A percentile compares a stretch with the other conserved stretches of the same genome.
These are phyloP conservation scores for Melitaea cinxia DNA, from an alignment of 1,140 invertebrate genomes.

Conservation along the genomic window DNA sequence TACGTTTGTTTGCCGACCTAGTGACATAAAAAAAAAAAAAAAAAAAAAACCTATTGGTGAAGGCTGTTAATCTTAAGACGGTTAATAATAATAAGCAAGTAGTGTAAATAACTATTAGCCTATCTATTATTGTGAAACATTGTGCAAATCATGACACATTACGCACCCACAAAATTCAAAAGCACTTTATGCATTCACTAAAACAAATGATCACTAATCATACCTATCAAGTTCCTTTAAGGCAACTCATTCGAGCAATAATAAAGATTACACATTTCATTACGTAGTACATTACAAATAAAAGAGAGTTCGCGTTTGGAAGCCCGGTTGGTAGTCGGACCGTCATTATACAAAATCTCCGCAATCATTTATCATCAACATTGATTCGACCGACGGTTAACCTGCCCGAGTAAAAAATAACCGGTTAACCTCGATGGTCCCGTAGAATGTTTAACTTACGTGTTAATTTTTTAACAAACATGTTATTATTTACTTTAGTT, in stretches of 20 bases:
- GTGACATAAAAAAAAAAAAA: too few relatives aligned
- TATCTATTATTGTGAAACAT: too few relatives aligned
- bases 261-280: slow-evolving; percentile 59
- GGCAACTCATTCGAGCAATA: slow-evolving; percentile 10
- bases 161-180: not conserved
- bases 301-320: slow-evolving; percentile 50
- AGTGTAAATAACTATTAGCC: too few relatives aligned
- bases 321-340: slow-evolving; percentile 54
- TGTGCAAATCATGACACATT: not conserved
- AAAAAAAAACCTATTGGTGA: too few relatives aligned
- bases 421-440: slow-evolving; percentile 32
- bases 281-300: slow-evolving; percentile 43
- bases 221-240: slow-evolving; percentile 4
- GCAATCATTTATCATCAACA: slow-evolving; percentile 79
- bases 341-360: slow-evolving; percentile 74
- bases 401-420: slow-evolving; percentile 51
- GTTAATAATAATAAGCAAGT: too few relatives aligned
- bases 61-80: too few relatives aligned
- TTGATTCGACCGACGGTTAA: slow-evolving; percentile 68
- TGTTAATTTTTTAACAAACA: slow-evolving; percentile 14
- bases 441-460: slow-evolving; percentile 29
- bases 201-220: slow-evolving; percentile 2
- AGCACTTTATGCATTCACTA: not conserved
- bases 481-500: not conserved
- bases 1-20: too few relatives aligned